Evolutionary conservation across 1,140 invertebrate species (phyloP).

Genomic region (Teleopsis dalmanni): DNA sequence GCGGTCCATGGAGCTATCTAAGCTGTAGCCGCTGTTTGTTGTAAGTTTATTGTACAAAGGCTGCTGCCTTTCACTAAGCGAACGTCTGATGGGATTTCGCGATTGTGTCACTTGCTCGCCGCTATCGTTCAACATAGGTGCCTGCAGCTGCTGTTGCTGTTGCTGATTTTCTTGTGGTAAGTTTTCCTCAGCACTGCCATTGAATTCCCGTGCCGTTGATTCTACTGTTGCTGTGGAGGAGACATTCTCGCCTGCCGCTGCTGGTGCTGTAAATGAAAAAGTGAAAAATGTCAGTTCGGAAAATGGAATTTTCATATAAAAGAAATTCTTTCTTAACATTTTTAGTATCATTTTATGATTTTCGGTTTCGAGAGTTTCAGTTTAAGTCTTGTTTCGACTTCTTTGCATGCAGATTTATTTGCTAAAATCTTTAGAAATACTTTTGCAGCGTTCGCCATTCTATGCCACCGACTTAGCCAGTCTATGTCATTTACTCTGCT

Average conservation of each 20-base stretch:
- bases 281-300: constrained; percentile 14
- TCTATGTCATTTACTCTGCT: constrained; percentile 15
- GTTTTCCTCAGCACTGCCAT: neutral
- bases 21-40: constrained; percentile 3
- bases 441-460: too few species aligned
- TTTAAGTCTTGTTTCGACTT: too few species aligned
- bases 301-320: neutral
- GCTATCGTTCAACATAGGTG: constrained; percentile 27
- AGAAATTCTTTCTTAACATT: too few species aligned
- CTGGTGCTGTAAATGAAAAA: constrained; percentile 5
- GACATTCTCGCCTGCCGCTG: constrained; percentile 4
- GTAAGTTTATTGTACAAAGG: constrained; percentile 7
- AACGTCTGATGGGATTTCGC: constrained; percentile 44
- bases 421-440: too few species aligned
- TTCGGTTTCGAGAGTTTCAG: too few species aligned
- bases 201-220: neutral
- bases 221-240: constrained; percentile 14
- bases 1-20: neutral
- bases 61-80: constrained; percentile 37
- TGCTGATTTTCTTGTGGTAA: constrained; percentile 30
- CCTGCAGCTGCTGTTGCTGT: neutral
- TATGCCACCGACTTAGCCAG: neutral
- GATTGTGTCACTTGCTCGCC: constrained; percentile 40
- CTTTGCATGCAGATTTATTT: too few species aligned
- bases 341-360: too few species aligned